These are phyloP conservation scores for Prunella fulvescens DNA, from an alignment of 2,113 vertebrate species.

Conservation along the genomic window DNA sequence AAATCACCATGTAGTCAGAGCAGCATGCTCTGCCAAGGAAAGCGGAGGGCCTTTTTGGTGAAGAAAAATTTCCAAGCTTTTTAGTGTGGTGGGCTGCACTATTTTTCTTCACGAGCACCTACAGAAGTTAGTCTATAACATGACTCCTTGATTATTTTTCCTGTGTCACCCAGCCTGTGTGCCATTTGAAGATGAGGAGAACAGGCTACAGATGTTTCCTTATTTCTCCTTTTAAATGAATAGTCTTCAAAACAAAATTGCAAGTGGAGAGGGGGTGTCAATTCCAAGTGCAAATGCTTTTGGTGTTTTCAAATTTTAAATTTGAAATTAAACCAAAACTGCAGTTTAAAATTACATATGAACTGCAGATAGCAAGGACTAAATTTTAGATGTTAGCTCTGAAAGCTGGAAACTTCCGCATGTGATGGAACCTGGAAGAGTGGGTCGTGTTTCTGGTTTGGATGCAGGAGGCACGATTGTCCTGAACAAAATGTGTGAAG, in stretches of 20 bases:
- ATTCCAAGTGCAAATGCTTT: neutral
- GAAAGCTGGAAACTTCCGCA: neutral
- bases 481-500: neutral
- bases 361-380: neutral
- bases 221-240: neutral
- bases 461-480: neutral
- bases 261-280: neutral
- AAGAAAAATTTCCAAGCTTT: neutral
- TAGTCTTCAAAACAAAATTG: neutral
- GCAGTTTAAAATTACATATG: neutral
- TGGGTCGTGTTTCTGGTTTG: fast-evolving
- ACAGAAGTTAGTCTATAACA: neutral
- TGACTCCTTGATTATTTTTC: neutral
- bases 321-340: neutral
- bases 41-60: neutral
- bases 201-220: neutral
- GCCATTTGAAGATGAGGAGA: neutral
- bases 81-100: neutral
- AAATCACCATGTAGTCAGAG: neutral
- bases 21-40: neutral
- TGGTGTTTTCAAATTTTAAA: neutral
- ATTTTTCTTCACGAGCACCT: neutral
- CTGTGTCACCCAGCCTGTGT: neutral
- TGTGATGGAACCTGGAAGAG: neutral
- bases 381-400: neutral